Conservation (phyloP, 2,888 invertebrate genomes). For the Tiliacea citrago region DNA sequence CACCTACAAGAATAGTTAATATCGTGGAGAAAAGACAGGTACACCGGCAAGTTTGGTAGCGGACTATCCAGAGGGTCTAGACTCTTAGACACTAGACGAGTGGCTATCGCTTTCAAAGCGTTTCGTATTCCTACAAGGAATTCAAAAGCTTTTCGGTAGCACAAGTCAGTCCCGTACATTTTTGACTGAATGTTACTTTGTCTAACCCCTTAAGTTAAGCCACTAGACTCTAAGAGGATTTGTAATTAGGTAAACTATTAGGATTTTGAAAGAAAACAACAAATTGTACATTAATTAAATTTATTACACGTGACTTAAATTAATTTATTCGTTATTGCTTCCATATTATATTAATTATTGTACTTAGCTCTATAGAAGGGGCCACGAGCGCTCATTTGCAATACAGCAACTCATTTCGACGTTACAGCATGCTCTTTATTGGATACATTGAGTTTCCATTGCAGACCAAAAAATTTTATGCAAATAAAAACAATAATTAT, state of each 20-base stretch:
- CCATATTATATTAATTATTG: slow-evolving; percentile 82
- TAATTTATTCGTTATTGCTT: slow-evolving; percentile 75
- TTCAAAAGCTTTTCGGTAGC: too few species aligned
- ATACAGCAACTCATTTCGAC: neutral
- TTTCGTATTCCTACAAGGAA: too few species aligned
- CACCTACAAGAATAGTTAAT: too few species aligned
- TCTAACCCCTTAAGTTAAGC: neutral
- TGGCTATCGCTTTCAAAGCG: neutral
- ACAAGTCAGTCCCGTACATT: too few species aligned
- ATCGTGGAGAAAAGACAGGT: too few species aligned
- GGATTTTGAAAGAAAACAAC: slow-evolving; percentile 72
- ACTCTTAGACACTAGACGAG: neutral
- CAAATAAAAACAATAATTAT: neutral
- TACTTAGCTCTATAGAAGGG: slow-evolving; percentile 80
- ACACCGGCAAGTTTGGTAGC: neutral
- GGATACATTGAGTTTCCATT: neutral
- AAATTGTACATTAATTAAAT: slow-evolving; percentile 77
- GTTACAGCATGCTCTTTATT: neutral
- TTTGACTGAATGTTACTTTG: too few species aligned
- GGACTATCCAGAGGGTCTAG: neutral
- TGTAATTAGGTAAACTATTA: neutral
- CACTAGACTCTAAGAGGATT: neutral
- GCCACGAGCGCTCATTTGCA: slow-evolving; percentile 37
- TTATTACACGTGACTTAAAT: slow-evolving; percentile 77
- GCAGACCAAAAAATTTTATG: neutral